A percentile compares a stretch with the other conserved stretches of the same genome.
These are phyloP conservation scores for Ophiodon elongatus DNA, from an alignment of 2,113 vertebrate genomes.

Conservation along the genomic window DNA sequence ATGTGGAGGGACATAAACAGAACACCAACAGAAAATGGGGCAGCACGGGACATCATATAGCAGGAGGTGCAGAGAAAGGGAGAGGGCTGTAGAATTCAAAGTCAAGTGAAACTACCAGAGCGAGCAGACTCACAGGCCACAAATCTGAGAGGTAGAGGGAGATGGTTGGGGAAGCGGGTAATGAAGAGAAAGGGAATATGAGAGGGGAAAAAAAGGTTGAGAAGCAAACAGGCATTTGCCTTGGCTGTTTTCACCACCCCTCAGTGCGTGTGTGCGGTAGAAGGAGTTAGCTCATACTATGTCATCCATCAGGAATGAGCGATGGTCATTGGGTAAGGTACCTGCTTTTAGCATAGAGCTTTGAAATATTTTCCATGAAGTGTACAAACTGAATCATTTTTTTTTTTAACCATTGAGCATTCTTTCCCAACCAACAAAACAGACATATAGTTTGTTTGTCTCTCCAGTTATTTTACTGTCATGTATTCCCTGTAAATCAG, in stretches of 20 bases:
- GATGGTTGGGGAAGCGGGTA: slow-evolving; percentile 20
- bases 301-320: slow-evolving; percentile 59
- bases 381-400: slow-evolving; percentile 17
- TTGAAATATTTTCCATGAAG: slow-evolving; percentile 47
- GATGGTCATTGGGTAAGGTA: slow-evolving; percentile 38
- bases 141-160: slow-evolving; percentile 30
- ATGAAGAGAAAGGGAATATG: slow-evolving; percentile 23
- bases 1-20: not conserved
- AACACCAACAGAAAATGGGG: not conserved
- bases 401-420: not conserved
- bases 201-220: slow-evolving; percentile 14
- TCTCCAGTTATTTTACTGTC: not conserved
- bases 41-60: not conserved
- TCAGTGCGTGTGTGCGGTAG: slow-evolving; percentile 33
- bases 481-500: not conserved
- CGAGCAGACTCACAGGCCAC: slow-evolving; percentile 11
- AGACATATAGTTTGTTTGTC: not conserved
- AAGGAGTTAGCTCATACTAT: slow-evolving; percentile 54
- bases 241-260: slow-evolving; percentile 17
- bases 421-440: not conserved
- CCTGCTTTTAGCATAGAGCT: slow-evolving; percentile 31
- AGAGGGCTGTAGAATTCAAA: slow-evolving; percentile 4
- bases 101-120: slow-evolving; percentile 34
- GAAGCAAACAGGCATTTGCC: slow-evolving; percentile 31
- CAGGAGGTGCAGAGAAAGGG: not conserved